A percentile compares a stretch with the other conserved stretches of the same genome.
phyloP scores from a whole-genome alignment of 2,888 invertebrate genomes.

The Acrobasis consociella region DNA sequence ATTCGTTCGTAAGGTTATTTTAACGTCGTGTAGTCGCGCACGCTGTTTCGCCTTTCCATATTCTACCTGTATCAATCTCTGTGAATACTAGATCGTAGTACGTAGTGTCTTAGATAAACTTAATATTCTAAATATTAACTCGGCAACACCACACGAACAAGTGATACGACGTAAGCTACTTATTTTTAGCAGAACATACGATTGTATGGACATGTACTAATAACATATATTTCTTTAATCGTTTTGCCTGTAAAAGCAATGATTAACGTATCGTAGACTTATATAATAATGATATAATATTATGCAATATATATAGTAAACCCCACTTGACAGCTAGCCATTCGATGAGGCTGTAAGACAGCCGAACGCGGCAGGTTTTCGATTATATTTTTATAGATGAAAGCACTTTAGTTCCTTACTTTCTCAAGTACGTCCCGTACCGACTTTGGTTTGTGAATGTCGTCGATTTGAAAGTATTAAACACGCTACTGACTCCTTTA shows the following conservation, averaged over 20 bases:
- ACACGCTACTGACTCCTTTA: constrained; percentile 58
- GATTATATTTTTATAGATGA: constrained; percentile 35
- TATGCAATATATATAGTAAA: constrained; percentile 52
- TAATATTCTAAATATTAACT: constrained; percentile 80
- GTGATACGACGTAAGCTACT: constrained; percentile 76
- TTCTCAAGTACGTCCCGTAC: constrained; percentile 30
- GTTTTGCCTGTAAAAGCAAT: constrained; percentile 69
- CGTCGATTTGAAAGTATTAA: constrained; percentile 51
- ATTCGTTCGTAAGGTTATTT: constrained; percentile 41
- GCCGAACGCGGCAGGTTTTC: constrained; percentile 48
- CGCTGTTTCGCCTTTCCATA: constrained; percentile 74
- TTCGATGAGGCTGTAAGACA: constrained; percentile 62
- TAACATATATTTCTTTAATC: constrained; percentile 68
- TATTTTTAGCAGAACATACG: constrained; percentile 63
- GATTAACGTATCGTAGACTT: constrained; percentile 58
- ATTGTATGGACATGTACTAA: constrained; percentile 52
- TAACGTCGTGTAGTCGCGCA: constrained; percentile 59
- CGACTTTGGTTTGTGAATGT: constrained; percentile 35
- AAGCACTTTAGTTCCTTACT: constrained; percentile 48
- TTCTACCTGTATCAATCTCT: constrained; percentile 73
- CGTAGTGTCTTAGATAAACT: constrained; percentile 79
- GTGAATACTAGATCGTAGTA: constrained; percentile 79
- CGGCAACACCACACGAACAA: constrained; percentile 78
- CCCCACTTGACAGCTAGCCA: constrained; percentile 55
- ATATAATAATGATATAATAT: constrained; percentile 37